Evolutionary conservation across 2,113 vertebrate species (phyloP), one percentile per base, ranked within the genome.

Genomic region (Alligator mississippiensis): DNA sequence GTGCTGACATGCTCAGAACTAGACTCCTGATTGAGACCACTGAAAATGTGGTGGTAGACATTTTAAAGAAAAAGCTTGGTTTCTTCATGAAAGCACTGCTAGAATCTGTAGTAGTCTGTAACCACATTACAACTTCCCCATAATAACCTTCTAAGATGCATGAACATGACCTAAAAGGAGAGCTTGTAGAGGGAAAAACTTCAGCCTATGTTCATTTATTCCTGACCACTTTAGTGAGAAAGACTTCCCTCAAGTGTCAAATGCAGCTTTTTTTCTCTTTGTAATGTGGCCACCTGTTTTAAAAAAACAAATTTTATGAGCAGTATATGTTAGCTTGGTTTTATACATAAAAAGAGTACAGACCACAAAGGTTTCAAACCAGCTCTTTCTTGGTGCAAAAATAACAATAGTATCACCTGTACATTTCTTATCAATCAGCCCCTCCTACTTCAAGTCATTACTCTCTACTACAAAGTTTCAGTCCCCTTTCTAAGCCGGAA

Each of bases 361-460:
- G 86, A 96, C 93, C 87, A 93, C 84, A 81, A 93, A 81, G 92
- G 87, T 93, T 93, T 97, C 91, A 85, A 90, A 92, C 74, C 63
- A 77, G 93, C 81, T 93, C 93, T 94, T 88, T 93, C 93, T 89
- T 86, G 84, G 91, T 90, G 96, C 87, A 95, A 94, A 95, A 96
- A 97, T 96, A 97, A 94, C 94, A 96, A 93, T 90, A 92, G 82
- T 34, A 94, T 97, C 94, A 96, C 95, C 97, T 96, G 95, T 88
- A 74, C 0, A 0, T 38, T 92, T 89, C 92, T 95, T 85, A 94
- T 82, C 91, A 92, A 89, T 94, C 84, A 93, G 78, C 47, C 84
- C 81, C 93, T 92, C 91, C 77, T 80, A 80, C 83, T 85, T 90
- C 30, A 0, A 63, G 81, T 94, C 89, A 92, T 68, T 93, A 76